phyloP scores from a whole-genome alignment of 2,113 vertebrate genomes.

The Chlamydotis undulata region DNA sequence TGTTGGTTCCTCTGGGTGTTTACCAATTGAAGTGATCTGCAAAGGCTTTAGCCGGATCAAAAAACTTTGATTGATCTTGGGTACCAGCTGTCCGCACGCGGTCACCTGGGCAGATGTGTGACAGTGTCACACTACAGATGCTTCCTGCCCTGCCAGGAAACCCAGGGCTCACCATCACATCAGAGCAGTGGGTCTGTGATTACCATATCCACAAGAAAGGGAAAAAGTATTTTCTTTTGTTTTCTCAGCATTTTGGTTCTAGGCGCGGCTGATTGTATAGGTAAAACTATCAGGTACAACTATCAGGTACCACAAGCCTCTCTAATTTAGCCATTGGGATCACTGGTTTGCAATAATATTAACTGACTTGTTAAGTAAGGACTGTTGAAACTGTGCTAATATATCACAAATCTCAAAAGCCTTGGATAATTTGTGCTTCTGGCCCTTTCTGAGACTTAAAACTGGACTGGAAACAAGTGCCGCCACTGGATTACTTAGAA shows the following conservation, averaged over 20 bases:
- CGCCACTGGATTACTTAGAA: neutral
- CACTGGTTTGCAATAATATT: neutral
- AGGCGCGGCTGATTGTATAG: neutral
- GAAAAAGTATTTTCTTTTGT: neutral
- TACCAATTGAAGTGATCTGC: neutral
- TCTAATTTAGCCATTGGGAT: neutral
- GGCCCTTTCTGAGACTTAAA: neutral
- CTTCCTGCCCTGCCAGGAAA: neutral
- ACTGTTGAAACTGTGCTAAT: neutral
- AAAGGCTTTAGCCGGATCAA: neutral
- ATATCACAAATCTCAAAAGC: neutral
- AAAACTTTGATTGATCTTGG: neutral
- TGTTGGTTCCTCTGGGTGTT: neutral
- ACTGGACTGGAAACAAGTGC: neutral
- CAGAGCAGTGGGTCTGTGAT: neutral
- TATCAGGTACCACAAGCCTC: neutral
- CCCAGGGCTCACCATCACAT: neutral
- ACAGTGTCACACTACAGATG: neutral
- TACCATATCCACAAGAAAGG: neutral
- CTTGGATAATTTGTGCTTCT: neutral
- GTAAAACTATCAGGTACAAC: neutral
- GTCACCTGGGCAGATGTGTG: accelerated
- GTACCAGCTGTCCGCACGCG: neutral
- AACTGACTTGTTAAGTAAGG: neutral
- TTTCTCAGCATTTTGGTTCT: neutral